Evolutionary conservation across 2,113 vertebrate species (phyloP).

Genomic region (Chrysemys picta): DNA sequence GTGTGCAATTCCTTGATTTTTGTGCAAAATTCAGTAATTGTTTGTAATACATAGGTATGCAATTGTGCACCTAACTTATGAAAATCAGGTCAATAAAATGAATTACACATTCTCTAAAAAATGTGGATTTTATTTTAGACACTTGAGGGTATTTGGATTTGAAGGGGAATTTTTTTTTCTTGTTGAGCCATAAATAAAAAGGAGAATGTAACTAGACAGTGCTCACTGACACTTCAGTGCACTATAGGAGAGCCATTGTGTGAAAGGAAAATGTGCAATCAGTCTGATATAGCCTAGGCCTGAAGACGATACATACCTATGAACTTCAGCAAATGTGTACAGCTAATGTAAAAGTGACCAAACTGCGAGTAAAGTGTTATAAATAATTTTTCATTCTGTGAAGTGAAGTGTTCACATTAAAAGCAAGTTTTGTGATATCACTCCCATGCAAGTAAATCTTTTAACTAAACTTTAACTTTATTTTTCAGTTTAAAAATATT

Average conservation of each 20-base stretch:
- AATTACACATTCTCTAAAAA: slow-evolving; percentile 42
- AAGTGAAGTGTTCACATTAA: slow-evolving; percentile 81
- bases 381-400: slow-evolving; percentile 84
- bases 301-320: slow-evolving; percentile 56
- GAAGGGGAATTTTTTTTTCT: slow-evolving; percentile 68
- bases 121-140: slow-evolving; percentile 49
- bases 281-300: slow-evolving; percentile 56
- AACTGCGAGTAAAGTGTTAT: slow-evolving; percentile 74
- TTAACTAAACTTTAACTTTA: slow-evolving; percentile 66
- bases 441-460: slow-evolving; percentile 70
- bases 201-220: slow-evolving; percentile 76
- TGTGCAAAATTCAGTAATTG: slow-evolving; percentile 55
- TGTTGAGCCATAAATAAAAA: slow-evolving; percentile 82
- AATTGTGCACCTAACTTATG: slow-evolving; percentile 23
- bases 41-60: slow-evolving; percentile 40
- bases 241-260: slow-evolving; percentile 64
- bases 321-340: slow-evolving; percentile 67
- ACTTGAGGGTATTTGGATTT: slow-evolving; percentile 53
- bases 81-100: slow-evolving; percentile 38
- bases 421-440: slow-evolving; percentile 82
- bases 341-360: slow-evolving; percentile 71
- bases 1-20: slow-evolving; percentile 37
- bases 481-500: slow-evolving; percentile 67
- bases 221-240: slow-evolving; percentile 65
- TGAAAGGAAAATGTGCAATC: slow-evolving; percentile 72